phyloP scores from a whole-genome alignment of 2,888 invertebrate species.

The Agrotis clavis region DNA sequence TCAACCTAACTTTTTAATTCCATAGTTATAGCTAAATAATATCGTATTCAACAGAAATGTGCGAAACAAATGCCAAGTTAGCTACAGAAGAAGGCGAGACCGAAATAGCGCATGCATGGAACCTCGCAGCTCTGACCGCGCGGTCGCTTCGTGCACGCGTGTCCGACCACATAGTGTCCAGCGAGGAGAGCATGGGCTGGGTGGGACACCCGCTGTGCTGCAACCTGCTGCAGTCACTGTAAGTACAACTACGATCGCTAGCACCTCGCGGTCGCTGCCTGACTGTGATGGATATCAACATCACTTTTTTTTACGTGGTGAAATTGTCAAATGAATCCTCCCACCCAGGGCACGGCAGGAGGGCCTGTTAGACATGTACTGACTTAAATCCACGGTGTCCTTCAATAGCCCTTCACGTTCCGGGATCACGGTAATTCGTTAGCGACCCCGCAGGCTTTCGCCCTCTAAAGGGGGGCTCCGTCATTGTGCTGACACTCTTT shows the following conservation, averaged over 20 bases:
- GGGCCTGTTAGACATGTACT: too few species aligned
- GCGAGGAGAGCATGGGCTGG: slow-evolving; percentile 94
- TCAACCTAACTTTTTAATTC: neutral
- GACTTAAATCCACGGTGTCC: too few species aligned
- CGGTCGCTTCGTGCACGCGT: slow-evolving; percentile 83
- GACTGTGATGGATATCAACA: too few species aligned
- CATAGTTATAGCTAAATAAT: neutral
- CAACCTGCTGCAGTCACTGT: slow-evolving; percentile 96
- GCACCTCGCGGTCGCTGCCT: neutral
- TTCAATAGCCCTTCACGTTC: too few species aligned
- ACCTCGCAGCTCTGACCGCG: slow-evolving; percentile 94
- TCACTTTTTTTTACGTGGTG: too few species aligned
- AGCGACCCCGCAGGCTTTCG: too few species aligned
- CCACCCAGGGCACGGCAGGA: too few species aligned
- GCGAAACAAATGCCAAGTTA: slow-evolving; percentile 95
- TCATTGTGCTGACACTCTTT: too few species aligned
- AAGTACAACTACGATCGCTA: slow-evolving; percentile 75
- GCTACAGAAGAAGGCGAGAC: slow-evolving; percentile 94
- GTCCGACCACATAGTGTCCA: slow-evolving; percentile 82
- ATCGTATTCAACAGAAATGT: slow-evolving; percentile 91
- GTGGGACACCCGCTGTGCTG: slow-evolving; percentile 96
- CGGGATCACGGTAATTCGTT: too few species aligned
- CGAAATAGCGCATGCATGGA: slow-evolving; percentile 97
- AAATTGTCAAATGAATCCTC: too few species aligned
- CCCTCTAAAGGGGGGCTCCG: too few species aligned